Base-by-base conservation (phyloP, 1,140 invertebrate genomes). In the Camponotus vicinus region DNA sequence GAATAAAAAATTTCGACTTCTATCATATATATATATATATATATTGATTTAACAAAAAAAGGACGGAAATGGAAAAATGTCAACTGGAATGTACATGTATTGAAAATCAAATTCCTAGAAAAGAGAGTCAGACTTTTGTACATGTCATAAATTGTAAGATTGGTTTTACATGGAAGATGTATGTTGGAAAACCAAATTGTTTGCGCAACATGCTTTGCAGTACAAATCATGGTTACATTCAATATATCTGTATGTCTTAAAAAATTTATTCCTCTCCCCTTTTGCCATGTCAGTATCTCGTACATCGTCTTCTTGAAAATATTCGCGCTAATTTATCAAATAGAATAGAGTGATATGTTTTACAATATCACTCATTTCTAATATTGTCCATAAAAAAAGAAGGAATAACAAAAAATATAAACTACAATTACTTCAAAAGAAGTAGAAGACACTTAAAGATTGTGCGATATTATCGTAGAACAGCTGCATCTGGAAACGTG, bases 1-100 rank as follows among this genome's bases (percentile, higher is more conserved):
- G 34, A 84, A 13, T 85, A 78, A 9, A 79, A 73, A 83, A 63
- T 82, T 45, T 87, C 89, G 49, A 85, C 21, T 49, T 89, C 80
- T 90, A 85, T 67, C n/a, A 71, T 88, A 76, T 70, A 45, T 91
- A 88, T 88, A 27, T 70, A 45, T 91, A 88, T 88, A 21, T 21
- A 21, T 21, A 21, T n/a, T 64, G 45, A 88, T 90, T 88, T 85
- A 88, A 87, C 52, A 27, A 27, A 27, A 27, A 64, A 90, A 91
- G 90, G 90, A 91, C 89, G 90, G 90, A 91, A 90, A 78, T 88
- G 73, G 64, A 88, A 90, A 91, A 86, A 84, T 71, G 64, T 77
- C 73, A n/a, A 87, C 49, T 91, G 90, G 89, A 91, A 91, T 91
- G 90, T 91, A 91, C 21, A 59, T 75, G 32, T 59, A 42, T 69